phyloP scores from a whole-genome alignment of 2,797 vertebrate species.

The Vespertilio murinus region DNA sequence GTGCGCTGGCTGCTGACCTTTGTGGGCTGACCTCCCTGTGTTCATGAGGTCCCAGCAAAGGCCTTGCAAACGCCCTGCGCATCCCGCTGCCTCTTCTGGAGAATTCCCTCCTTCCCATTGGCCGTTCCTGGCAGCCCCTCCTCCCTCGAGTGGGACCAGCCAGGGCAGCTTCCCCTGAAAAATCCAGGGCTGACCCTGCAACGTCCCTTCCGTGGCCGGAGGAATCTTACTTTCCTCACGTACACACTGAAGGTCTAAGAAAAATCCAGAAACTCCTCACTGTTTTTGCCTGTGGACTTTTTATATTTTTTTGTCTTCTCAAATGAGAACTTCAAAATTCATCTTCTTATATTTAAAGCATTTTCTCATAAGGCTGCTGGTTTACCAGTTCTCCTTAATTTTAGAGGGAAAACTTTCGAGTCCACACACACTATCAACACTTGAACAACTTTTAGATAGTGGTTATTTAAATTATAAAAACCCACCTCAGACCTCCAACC shows the following conservation, averaged over 20 bases:
- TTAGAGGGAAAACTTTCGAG: not conserved
- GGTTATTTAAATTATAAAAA: not conserved
- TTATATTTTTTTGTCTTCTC: constrained; percentile 23
- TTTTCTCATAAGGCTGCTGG: not conserved
- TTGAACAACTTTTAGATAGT: not conserved
- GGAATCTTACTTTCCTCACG: constrained; percentile 44
- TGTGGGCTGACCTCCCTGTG: not conserved
- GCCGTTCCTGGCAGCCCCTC: not conserved
- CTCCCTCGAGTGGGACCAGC: fast-evolving
- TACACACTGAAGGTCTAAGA: not conserved
- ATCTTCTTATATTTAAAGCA: not conserved
- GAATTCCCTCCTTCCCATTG: not conserved
- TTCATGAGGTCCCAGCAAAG: constrained; percentile 43
- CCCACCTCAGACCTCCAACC: not conserved
- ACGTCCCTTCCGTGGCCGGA: not conserved
- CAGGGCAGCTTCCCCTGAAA: not conserved
- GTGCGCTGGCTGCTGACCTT: not conserved
- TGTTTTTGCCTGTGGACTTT: not conserved
- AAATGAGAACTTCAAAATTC: constrained; percentile 10
- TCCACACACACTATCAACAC: not conserved
- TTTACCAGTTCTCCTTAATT: constrained; percentile 1
- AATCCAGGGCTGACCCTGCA: not conserved
- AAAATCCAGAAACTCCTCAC: not conserved
- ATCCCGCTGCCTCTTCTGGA: not conserved
- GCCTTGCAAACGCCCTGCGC: not conserved